Percentiles rank a stretch among this genome's conserved stretches.
phyloP scores from a whole-genome alignment of 2,888 invertebrate species.

The Aspidapion aeneum region DNA sequence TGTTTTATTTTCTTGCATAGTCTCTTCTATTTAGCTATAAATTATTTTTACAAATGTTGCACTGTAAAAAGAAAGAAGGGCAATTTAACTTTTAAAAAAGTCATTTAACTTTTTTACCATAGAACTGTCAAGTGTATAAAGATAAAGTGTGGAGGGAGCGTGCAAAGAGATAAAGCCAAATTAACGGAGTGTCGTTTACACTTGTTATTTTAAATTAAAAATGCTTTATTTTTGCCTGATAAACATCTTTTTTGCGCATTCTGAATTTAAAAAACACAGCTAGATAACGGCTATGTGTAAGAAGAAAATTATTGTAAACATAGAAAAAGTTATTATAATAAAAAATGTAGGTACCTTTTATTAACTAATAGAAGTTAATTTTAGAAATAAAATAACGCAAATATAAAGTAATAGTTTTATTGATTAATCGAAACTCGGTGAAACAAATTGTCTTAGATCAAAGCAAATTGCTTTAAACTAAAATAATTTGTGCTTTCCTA shows the following conservation, averaged over 20 bases:
- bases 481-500: too few relatives aligned
- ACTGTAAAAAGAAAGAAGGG: not conserved
- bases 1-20: not conserved
- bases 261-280: too few relatives aligned
- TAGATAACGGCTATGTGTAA: too few relatives aligned
- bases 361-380: too few relatives aligned
- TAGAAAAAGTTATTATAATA: too few relatives aligned
- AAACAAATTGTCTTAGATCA: too few relatives aligned
- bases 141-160: constrained; percentile 46
- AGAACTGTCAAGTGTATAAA: constrained; percentile 46
- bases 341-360: too few relatives aligned
- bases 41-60: not conserved
- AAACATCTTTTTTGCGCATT: constrained; percentile 31
- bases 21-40: not conserved
- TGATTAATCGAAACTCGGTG: too few relatives aligned
- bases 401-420: too few relatives aligned
- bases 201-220: constrained; percentile 51
- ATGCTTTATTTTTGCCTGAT: constrained; percentile 38
- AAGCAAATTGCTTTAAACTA: too few relatives aligned
- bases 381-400: too few relatives aligned
- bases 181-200: constrained; percentile 51
- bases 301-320: too few relatives aligned
- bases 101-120: constrained; percentile 32
- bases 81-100: constrained; percentile 23
- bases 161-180: constrained; percentile 48